Base-by-base conservation (phyloP, 2,888 invertebrate species). In the Ectemnius continuus region DNA sequence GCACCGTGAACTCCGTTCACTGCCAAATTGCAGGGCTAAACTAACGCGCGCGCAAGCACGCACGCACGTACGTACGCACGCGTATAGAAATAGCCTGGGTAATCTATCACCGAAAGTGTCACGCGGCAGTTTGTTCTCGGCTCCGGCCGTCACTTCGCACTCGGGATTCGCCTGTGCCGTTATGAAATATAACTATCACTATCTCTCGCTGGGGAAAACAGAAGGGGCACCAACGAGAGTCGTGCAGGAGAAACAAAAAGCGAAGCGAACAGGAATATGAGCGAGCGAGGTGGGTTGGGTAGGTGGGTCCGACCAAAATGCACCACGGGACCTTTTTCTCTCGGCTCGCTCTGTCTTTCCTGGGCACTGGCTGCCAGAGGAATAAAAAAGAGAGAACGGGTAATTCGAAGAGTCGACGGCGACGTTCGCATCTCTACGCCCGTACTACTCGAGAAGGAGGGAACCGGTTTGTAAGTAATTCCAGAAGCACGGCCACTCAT, bases 401-500 rank as follows among this genome's bases (percentile, higher is more conserved):
- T 11, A 52, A 46, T 46, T n/a, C 20, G 47, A 28, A 60, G 60
- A 52, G 52, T 16, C 52, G 52, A 18, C 47, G 20, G 18, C 13
- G 26, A 59, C 20, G 18, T 11, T 48, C 58, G 62, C 61, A n/a
- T 23, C 36, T 36, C 16, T n/a, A 28, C 18, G 63, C 45, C 16
- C 18, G 48, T 23, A 52, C 23, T 28, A 18, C 11, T 2, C 47
- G 36, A 61, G 57, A 63, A 16, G 70, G 64, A 47, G 46, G 61
- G 60, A 84, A 85, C 84, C 84, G 84, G 86, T 85, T 84, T 82
- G 48, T 63, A 71, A 79, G 79, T 82, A 83, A 85, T 80, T 81
- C 80, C 82, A 84, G 86, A 83, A 83, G 83, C 83, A 76, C 74
- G 76, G 75, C 74, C 78, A 65, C 70, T 69, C 74, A 61, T 73